phyloP scores from a whole-genome alignment of 2,113 vertebrate genomes.

The Apteryx mantelli region DNA sequence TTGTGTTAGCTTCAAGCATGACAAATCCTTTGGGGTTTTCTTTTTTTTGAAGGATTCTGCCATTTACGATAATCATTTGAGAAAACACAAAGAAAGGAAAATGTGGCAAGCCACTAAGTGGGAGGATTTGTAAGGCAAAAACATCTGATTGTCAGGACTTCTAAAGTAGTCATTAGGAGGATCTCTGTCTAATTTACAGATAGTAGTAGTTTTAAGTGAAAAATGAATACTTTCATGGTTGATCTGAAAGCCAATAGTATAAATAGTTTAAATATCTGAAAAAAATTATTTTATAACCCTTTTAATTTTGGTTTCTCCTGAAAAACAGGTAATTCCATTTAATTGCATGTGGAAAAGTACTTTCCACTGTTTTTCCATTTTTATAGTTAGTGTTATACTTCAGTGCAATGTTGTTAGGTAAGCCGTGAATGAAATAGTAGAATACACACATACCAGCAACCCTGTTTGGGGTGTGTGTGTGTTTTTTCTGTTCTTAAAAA shows the following conservation, averaged over 20 bases:
- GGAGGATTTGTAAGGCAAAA: not conserved
- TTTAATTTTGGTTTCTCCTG: slow-evolving; percentile 51
- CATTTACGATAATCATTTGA: not conserved
- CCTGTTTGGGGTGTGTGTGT: not conserved
- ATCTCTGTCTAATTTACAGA: slow-evolving; percentile 1
- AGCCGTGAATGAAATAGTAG: slow-evolving; percentile 62
- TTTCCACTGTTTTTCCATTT: slow-evolving; percentile 41
- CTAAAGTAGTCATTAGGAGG: not conserved
- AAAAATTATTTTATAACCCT: not conserved
- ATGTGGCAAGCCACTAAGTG: not conserved
- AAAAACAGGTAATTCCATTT: slow-evolving; percentile 58
- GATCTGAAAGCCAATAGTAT: not conserved
- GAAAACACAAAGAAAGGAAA: not conserved
- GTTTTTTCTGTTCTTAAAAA: slow-evolving; percentile 17
- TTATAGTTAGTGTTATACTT: slow-evolving; percentile 49
- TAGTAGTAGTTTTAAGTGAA: not conserved
- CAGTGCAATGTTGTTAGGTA: slow-evolving; percentile 59
- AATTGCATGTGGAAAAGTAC: slow-evolving; percentile 52
- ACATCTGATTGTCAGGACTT: not conserved
- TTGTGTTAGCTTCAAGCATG: not conserved
- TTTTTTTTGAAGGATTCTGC: not conserved
- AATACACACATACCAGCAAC: slow-evolving; percentile 18
- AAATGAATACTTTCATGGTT: not conserved
- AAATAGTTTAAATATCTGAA: slow-evolving; percentile 41
- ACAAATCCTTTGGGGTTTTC: not conserved